Percentiles rank a stretch among this genome's conserved stretches.
These are phyloP conservation scores for Mus spicilegus DNA, from an alignment of 2,113 vertebrate species.

Conservation along the genomic window DNA sequence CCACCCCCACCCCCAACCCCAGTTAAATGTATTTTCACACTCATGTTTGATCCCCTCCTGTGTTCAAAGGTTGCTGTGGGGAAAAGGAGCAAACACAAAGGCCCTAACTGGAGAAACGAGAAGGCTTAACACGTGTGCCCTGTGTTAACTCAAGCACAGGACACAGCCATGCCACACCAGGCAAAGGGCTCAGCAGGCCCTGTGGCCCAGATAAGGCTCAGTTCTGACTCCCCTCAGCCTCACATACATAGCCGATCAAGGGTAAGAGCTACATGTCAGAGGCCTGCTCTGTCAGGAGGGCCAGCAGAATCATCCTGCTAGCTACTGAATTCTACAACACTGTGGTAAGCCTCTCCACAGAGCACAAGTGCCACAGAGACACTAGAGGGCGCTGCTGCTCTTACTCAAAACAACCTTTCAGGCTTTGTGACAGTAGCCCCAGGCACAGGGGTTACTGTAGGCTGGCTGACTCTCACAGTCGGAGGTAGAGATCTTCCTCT, in stretches of 20 bases:
- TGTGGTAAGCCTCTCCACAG: neutral
- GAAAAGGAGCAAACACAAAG: neutral
- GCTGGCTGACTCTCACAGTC: neutral
- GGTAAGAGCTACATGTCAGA: neutral
- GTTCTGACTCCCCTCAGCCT: too few relatives aligned
- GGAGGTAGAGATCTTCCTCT: neutral
- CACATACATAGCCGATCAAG: neutral
- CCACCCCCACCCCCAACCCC: neutral
- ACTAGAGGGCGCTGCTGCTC: conserved; percentile 76
- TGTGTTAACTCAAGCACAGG: neutral
- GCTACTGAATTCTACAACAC: neutral
- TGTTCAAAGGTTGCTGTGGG: neutral
- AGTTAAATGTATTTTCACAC: neutral
- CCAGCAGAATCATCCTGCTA: neutral
- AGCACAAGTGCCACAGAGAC: conserved; percentile 37
- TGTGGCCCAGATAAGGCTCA: neutral
- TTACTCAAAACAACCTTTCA: neutral
- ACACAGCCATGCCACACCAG: neutral
- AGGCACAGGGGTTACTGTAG: neutral
- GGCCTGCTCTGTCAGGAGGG: neutral
- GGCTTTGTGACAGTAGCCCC: neutral
- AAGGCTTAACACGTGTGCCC: neutral
- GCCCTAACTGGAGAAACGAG: neutral
- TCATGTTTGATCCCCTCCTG: neutral
- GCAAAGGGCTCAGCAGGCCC: neutral